Base-by-base conservation (phyloP, 2,888 invertebrate species). In the Dione juno region DNA sequence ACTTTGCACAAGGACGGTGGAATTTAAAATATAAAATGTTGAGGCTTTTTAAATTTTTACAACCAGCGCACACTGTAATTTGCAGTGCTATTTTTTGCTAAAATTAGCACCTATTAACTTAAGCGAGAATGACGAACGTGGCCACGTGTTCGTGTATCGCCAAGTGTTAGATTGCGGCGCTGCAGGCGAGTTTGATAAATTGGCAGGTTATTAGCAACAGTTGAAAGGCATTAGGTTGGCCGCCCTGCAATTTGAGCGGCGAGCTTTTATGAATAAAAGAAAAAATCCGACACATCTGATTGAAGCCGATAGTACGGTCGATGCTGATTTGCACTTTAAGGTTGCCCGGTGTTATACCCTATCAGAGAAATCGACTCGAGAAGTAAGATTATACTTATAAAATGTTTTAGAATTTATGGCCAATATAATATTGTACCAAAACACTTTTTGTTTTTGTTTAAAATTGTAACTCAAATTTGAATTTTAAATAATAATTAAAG, bases 161-260 rank as follows among this genome's bases (percentile, higher is more conserved):
- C 69, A 53, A 69, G 63, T 69, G 69, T 69, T 67, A 61, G 67
- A 67, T 43, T 69, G 69, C 69, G 48, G 54, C 64, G 87, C 88
- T 84, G 81, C 80, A 79, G 88, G 88, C 87, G 78, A 85, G 81
- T 88, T 90, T 92, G 91, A 93, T 93, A 90, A 92, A 93, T 93
- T 92, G 93, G 89, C 92, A 92, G 92, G 92, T 89, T 92, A 92
- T 93, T 92, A 92, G 92, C 89, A 93, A 88, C 92, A 93, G 92
- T 93, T 93, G 93, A 93, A 92, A 92, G 91, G 90, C 92, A 92
- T 92, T 92, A 92, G 92, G 89, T 84, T 78, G 83, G 84, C 90
- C 84, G 90, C 90, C 89, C 92, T 92, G 90, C 91, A 93, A 93
- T 93, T 93, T 92, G 89, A 78, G 86, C 82, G 84, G 82, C 85